These are phyloP conservation scores for Microctonus aethiopoides DNA, from an alignment of 2,888 invertebrate genomes.

Conservation along the genomic window DNA sequence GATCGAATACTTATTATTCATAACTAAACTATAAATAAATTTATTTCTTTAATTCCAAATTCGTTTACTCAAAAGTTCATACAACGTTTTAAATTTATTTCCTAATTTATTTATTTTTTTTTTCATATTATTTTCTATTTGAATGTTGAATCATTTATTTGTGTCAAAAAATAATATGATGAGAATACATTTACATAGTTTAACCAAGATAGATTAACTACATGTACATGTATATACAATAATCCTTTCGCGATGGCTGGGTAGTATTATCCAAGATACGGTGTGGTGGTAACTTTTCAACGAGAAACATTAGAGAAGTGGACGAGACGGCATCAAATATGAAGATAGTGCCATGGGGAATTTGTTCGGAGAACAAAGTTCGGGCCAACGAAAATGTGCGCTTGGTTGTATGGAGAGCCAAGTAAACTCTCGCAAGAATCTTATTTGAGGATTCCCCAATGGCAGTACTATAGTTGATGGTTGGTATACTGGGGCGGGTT, in stretches of 20 bases:
- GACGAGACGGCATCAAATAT: conserved; percentile 61
- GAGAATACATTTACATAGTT: neutral
- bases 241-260: conserved; percentile 20
- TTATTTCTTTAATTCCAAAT: too few species aligned
- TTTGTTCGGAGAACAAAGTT: conserved; percentile 59
- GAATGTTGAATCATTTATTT: too few species aligned
- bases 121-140: too few species aligned
- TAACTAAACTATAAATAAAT: too few species aligned
- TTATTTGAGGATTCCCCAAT: conserved; percentile 35
- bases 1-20: too few species aligned
- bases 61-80: too few species aligned
- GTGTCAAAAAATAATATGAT: neutral
- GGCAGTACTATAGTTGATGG: conserved; percentile 23
- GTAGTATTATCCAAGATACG: conserved; percentile 35
- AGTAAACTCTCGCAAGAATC: conserved; percentile 34
- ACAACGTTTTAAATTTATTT: too few species aligned
- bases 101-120: too few species aligned
- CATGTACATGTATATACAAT: neutral
- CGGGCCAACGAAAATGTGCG: conserved; percentile 43
- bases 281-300: conserved; percentile 55
- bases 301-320: conserved; percentile 58
- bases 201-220: neutral
- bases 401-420: conserved; percentile 4
- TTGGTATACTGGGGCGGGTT: conserved; percentile 27
- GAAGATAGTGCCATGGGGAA: conserved; percentile 60